Base-by-base conservation (phyloP, 2,888 invertebrate species). In the Platycnemis pennipes region DNA sequence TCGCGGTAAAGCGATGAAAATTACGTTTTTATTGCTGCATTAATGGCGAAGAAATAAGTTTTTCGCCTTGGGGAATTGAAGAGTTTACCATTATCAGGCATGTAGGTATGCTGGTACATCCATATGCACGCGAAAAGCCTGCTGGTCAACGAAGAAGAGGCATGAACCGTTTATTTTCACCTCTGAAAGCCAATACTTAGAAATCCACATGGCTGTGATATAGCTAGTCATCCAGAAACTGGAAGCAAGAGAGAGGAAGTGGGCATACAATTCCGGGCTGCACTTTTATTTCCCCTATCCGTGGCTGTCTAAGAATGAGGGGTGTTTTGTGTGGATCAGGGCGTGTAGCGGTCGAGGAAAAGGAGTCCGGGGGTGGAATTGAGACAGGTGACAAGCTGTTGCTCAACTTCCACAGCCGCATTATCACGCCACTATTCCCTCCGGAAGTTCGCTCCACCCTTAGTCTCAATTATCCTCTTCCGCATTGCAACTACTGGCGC, bases 281-380 rank as follows among this genome's bases (percentile, higher is more conserved):
- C 56, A 56, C 49, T 53, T 31, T 42, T n/a, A 56, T 46, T n/a
- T n/a, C 46, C 26, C 89, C 53, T 11, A 49, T 31, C 16, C 49
- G 89, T 46, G 56, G 56, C 56, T 89, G 53, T 89, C 89, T 53
- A 89, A 89, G 56, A 89, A 89, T 45, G 46, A 88, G 45, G 31
- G n/a, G n/a, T n/a, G n/a, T n/a, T n/a, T n/a, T n/a, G n/a, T n/a
- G n/a, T n/a, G n/a, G n/a, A n/a, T n/a, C 31, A 46, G 31, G 49
- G 49, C 49, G 19, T 7, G 63, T 3, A n/a, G 63, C 19, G 63
- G 63, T 8, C 5, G 63, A n/a, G n/a, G 26, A 5, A 1, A 2
- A 56, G 56, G n/a, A n/a, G n/a, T n/a, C n/a, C 16, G 26, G 4
- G 49, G 56, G n/a, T 19, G 63, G 26, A 37, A 37, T 26, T 37